Conservation (phyloP, 2,113 vertebrate species). For the Rhinolophus ferrumequinum region DNA sequence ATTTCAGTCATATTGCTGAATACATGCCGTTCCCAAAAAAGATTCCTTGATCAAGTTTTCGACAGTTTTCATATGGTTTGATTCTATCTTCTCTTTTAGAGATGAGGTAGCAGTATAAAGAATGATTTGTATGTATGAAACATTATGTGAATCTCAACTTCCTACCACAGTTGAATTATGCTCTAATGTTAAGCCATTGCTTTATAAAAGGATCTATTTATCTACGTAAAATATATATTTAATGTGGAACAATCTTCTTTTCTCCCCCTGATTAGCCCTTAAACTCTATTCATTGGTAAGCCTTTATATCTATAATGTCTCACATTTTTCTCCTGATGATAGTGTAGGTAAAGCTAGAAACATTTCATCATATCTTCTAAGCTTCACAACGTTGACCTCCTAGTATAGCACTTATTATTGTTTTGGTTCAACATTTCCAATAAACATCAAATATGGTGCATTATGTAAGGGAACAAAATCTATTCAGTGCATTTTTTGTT, state of each 20-base stretch:
- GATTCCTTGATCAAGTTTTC: conserved; percentile 37
- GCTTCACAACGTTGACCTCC: background rate
- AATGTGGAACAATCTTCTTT: background rate
- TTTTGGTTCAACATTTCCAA: background rate
- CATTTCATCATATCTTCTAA: background rate
- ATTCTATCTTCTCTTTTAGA: conserved; percentile 37
- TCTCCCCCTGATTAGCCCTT: background rate
- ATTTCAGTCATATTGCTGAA: conserved; percentile 40
- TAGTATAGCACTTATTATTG: background rate
- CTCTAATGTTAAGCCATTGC: background rate
- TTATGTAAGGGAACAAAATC: background rate
- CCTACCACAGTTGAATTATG: background rate
- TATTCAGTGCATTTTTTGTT: background rate
- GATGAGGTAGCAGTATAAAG: background rate
- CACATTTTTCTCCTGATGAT: background rate
- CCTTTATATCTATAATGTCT: background rate
- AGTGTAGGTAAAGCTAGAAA: background rate
- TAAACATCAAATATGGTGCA: background rate
- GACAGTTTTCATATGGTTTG: background rate
- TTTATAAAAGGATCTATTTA: background rate
- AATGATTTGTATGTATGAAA: conserved; percentile 20
- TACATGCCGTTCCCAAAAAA: background rate
- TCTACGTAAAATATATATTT: background rate
- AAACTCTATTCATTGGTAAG: background rate
- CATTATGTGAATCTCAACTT: background rate